Evolutionary conservation across 2,888 invertebrate genomes (phyloP).

Genomic region (Macroteleia sp.): DNA sequence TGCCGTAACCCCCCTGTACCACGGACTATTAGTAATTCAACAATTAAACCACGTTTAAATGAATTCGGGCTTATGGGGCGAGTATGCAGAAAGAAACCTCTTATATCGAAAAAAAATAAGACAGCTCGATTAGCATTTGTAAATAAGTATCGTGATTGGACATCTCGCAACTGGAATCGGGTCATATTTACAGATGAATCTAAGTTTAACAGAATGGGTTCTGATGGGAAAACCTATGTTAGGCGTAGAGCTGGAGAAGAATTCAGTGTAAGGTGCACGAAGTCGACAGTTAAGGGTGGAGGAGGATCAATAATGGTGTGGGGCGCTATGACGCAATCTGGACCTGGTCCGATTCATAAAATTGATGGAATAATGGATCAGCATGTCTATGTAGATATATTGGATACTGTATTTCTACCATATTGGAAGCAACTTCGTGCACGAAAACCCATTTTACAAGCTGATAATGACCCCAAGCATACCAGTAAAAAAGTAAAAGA

Average conservation of each 20-base stretch:
- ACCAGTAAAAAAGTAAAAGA: slow-evolving; percentile 3
- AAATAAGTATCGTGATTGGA: slow-evolving; percentile 26
- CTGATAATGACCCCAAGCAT: slow-evolving; percentile 14
- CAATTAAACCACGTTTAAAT: slow-evolving; percentile 9
- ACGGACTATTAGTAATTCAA: neutral
- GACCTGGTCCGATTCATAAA: slow-evolving; percentile 16
- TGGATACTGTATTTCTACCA: slow-evolving; percentile 1
- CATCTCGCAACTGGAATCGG: slow-evolving; percentile 3
- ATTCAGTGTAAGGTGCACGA: slow-evolving; percentile 6
- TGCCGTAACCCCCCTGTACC: too few relatives aligned
- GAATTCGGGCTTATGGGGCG: slow-evolving; percentile 21
- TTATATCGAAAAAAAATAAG: slow-evolving; percentile 22
- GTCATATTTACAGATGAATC: slow-evolving; percentile 28
- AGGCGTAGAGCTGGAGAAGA: slow-evolving; percentile 13
- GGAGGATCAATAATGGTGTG: slow-evolving; percentile 28
- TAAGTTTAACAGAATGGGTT: slow-evolving; percentile 30
- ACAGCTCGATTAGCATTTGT: slow-evolving; percentile 13
- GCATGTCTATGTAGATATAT: slow-evolving; percentile 12
- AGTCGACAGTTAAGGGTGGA: slow-evolving; percentile 21
- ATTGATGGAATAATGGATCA: slow-evolving; percentile 26
- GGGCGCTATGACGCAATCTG: slow-evolving; percentile 24
- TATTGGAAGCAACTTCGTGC: neutral
- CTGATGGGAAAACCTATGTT: slow-evolving; percentile 25
- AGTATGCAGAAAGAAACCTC: slow-evolving; percentile 1
- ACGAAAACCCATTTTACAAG: slow-evolving; percentile 9